phyloP scores from a whole-genome alignment of 2,888 invertebrate species.

The Opisthograptis luteolata region DNA sequence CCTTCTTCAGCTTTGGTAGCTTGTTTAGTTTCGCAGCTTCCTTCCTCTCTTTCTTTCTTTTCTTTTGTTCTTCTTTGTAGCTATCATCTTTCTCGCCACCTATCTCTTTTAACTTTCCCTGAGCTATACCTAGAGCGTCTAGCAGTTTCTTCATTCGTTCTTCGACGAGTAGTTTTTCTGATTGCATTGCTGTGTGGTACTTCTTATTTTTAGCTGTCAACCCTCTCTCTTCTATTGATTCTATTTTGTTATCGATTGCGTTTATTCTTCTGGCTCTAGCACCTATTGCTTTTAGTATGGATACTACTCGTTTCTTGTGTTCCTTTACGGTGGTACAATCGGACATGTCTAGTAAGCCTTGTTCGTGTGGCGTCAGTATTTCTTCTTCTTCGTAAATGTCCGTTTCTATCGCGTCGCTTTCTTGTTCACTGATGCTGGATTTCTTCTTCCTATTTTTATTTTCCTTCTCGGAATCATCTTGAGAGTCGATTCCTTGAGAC shows the following conservation, averaged over 20 bases:
- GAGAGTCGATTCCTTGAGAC: not conserved
- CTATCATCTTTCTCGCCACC: conserved; percentile 43
- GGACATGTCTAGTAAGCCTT: conserved; percentile 59
- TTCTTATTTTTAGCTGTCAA: conserved; percentile 61
- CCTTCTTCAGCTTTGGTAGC: conserved; percentile 30
- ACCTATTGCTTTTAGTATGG: conserved; percentile 59
- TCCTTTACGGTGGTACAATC: conserved; percentile 59
- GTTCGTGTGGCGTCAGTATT: conserved; percentile 57
- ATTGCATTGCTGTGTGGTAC: conserved; percentile 68
- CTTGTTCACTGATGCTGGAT: conserved; percentile 46
- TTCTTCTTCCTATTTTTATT: conserved; percentile 28
- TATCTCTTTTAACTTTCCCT: conserved; percentile 41
- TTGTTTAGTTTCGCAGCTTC: conserved; percentile 34
- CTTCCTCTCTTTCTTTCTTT: conserved; percentile 32
- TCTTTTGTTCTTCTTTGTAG: conserved; percentile 35
- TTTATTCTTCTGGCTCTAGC: conserved; percentile 50
- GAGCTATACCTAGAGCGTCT: conserved; percentile 50
- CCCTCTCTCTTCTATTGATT: conserved; percentile 63
- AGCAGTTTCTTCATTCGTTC: conserved; percentile 55
- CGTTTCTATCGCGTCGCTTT: conserved; percentile 69
- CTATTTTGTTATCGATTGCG: conserved; percentile 57
- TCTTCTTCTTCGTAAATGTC: conserved; percentile 61
- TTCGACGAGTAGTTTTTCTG: conserved; percentile 57
- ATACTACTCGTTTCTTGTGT: conserved; percentile 57
- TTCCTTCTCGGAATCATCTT: conserved; percentile 5